Percentiles rank a stretch among this genome's conserved stretches.
phyloP scores from a whole-genome alignment of 2,113 vertebrate species.

The Asarcornis scutulata region DNA sequence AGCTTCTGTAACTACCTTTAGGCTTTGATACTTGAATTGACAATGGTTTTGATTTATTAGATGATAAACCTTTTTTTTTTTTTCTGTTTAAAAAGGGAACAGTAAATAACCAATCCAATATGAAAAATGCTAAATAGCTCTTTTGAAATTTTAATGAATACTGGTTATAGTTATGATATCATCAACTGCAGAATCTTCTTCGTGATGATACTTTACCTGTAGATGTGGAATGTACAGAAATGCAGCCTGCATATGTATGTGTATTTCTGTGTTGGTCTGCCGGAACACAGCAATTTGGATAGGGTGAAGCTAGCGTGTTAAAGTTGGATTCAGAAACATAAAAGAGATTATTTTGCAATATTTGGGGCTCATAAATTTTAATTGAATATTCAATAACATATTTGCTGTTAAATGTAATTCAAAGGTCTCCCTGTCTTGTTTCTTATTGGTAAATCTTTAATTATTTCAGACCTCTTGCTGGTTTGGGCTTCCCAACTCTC shows the following conservation, averaged over 20 bases:
- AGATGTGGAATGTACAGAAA: neutral
- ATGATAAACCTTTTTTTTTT: conserved; percentile 19
- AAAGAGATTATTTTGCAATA: neutral
- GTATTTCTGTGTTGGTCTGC: neutral
- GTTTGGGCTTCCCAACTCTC: neutral
- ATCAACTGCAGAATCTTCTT: neutral
- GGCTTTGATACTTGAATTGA: neutral
- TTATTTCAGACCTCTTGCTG: neutral
- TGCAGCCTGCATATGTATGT: neutral
- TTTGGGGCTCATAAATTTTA: neutral
- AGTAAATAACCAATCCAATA: conserved; percentile 51
- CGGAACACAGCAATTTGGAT: neutral
- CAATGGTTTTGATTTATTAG: conserved; percentile 1
- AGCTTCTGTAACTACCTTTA: conserved; percentile 7
- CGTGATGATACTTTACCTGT: neutral
- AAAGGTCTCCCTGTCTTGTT: neutral
- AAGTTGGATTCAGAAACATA: neutral
- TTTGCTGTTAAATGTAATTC: neutral
- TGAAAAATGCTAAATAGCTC: conserved; percentile 24
- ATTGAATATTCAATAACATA: neutral
- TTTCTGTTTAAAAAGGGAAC: conserved; percentile 42
- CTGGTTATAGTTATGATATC: neutral
- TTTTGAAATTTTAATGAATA: conserved; percentile 45
- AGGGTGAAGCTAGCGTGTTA: neutral
- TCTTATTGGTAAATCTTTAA: neutral